Evolutionary conservation across 1,140 invertebrate genomes (phyloP).

Genomic region (Neodiprion fabricii): DNA sequence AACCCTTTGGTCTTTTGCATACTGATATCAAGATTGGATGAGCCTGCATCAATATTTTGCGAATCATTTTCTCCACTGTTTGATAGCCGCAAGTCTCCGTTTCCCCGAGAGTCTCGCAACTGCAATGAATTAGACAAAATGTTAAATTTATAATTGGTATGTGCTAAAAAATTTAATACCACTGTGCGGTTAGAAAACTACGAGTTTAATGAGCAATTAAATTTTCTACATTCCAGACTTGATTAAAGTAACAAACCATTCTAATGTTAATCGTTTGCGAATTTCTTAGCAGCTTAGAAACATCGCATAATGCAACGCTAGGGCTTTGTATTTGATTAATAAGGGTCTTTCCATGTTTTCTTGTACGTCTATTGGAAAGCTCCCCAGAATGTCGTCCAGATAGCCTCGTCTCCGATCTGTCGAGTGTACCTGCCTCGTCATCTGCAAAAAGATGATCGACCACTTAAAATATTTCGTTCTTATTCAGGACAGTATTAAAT

Average conservation of each 20-base stretch:
- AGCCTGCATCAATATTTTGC: neutral
- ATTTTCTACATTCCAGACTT: slow-evolving; percentile 9
- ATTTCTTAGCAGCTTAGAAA: slow-evolving; percentile 50
- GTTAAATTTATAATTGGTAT: no score
- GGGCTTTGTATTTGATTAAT: slow-evolving; percentile 35
- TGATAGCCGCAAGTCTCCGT: neutral
- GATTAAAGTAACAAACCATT: slow-evolving; percentile 35
- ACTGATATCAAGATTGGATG: neutral
- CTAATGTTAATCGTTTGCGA: slow-evolving; percentile 49
- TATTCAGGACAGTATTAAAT: no score
- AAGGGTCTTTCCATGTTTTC: neutral
- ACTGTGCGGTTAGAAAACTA: no score
- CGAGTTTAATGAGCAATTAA: neutral
- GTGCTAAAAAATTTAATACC: no score
- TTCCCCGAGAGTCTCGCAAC: neutral
- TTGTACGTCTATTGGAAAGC: neutral
- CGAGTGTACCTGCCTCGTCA: neutral
- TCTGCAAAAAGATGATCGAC: neutral
- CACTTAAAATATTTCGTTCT: no score
- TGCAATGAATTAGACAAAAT: neutral
- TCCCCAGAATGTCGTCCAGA: neutral
- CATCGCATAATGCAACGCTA: slow-evolving; percentile 48
- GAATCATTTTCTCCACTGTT: neutral
- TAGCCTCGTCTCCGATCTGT: neutral
- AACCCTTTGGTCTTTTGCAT: neutral